Conservation (phyloP, 2,888 invertebrate species). For the Periphyllus acericola region DNA sequence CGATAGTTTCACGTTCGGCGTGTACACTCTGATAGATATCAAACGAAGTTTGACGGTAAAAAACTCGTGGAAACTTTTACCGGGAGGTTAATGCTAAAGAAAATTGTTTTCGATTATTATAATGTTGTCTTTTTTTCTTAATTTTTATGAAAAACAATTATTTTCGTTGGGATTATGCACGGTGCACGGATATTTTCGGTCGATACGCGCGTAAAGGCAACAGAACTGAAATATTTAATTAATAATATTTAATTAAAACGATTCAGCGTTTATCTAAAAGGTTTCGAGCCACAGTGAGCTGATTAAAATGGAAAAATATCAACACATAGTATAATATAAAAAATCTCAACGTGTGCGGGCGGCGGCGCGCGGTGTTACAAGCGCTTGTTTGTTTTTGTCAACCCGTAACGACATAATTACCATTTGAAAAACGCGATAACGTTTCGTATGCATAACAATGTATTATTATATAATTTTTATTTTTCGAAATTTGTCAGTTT, state of each 20-base stretch:
- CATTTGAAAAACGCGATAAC: not conserved
- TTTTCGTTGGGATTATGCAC: too few species aligned
- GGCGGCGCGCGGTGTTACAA: not conserved
- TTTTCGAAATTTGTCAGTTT: not conserved
- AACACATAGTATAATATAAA: not conserved
- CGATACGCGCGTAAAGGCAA: too few species aligned
- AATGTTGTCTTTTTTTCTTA: too few species aligned
- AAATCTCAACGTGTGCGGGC: not conserved
- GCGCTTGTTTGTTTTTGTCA: not conserved
- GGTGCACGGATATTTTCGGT: too few species aligned
- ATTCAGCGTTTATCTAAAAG: not conserved
- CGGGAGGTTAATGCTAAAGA: not conserved
- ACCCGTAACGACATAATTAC: not conserved
- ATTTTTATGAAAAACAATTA: too few species aligned
- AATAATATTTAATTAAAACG: not conserved
- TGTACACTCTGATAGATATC: too few species aligned
- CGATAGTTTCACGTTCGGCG: too few species aligned
- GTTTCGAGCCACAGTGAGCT: not conserved
- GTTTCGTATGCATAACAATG: not conserved
- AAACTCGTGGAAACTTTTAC: not conserved
- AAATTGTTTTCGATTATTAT: too few species aligned
- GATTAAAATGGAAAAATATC: not conserved
- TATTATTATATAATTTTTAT: not conserved
- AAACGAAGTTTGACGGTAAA: not conserved
- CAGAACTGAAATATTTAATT: too few species aligned